Conservation (phyloP, 2,888 invertebrate species). For the Alsophila aescularia region DNA sequence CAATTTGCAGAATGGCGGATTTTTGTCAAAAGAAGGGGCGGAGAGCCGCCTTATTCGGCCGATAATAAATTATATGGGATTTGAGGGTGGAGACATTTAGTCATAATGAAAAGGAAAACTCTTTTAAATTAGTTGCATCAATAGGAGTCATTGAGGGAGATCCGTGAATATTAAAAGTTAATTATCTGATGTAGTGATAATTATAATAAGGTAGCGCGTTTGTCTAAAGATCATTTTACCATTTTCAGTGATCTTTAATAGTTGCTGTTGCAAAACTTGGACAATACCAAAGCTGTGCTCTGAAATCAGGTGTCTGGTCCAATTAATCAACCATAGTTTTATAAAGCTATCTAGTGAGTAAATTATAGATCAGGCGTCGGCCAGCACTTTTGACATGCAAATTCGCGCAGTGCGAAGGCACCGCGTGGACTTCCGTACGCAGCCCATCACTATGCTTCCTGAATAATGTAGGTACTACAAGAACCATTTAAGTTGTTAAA, state of each 20-base stretch:
- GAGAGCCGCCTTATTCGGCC: constrained; percentile 4
- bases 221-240: too few species aligned
- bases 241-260: too few species aligned
- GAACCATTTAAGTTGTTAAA: constrained; percentile 17
- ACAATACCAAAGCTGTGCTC: too few species aligned
- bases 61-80: constrained; percentile 26
- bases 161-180: too few species aligned
- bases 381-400: constrained; percentile 31
- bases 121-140: constrained; percentile 12
- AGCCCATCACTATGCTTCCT: constrained; percentile 1
- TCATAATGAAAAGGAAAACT: constrained; percentile 13
- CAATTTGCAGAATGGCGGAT: constrained; percentile 18
- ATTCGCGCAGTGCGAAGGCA: constrained; percentile 5
- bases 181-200: too few species aligned
- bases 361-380: constrained; percentile 17
- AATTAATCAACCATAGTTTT: constrained; percentile 2
- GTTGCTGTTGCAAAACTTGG: too few species aligned
- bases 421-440: background rate
- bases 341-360: constrained; percentile 19
- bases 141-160: too few species aligned
- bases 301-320: background rate
- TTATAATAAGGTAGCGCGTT: too few species aligned
- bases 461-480: constrained; percentile 24
- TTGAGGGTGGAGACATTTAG: constrained; percentile 14
- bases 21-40: constrained; percentile 12